Percentiles rank a stretch among this genome's conserved stretches.
Evolutionary conservation across 2,888 invertebrate genomes (phyloP).

Genomic region (Apamea epomidion): DNA sequence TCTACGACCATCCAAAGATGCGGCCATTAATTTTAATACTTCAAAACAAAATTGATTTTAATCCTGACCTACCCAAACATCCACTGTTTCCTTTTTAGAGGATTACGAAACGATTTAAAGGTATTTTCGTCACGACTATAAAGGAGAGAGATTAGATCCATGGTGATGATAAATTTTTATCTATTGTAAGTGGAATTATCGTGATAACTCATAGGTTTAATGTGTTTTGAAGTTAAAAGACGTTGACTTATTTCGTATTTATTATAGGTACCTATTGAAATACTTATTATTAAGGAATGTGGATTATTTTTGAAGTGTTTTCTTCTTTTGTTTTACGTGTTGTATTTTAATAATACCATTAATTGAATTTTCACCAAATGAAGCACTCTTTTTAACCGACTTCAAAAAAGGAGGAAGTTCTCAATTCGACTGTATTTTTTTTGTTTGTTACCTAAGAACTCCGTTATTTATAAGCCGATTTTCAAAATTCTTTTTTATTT

Average conservation of each 20-base stretch:
- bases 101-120: slow-evolving; percentile 40
- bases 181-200: slow-evolving; percentile 21
- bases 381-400: no score
- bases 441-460: no score
- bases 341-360: no score
- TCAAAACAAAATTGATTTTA: slow-evolving; percentile 32
- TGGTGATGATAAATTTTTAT: slow-evolving; percentile 24
- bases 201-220: slow-evolving; percentile 26
- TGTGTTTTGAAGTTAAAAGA: slow-evolving; percentile 22
- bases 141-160: slow-evolving; percentile 16
- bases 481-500: no score
- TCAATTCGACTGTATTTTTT: no score
- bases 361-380: not conserved
- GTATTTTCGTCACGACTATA: slow-evolving; percentile 34
- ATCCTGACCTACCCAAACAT: slow-evolving; percentile 59
- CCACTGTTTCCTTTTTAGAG: slow-evolving; percentile 32
- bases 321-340: not conserved
- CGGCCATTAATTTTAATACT: slow-evolving; percentile 11
- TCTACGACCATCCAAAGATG: not conserved
- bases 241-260: not conserved
- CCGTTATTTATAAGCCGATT: no score
- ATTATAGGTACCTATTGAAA: not conserved
- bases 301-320: not conserved
- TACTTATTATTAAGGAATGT: not conserved
- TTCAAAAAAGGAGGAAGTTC: no score